These are phyloP conservation scores for Harpalus rufipes DNA, from an alignment of 2,888 invertebrate genomes.

Conservation along the genomic window DNA sequence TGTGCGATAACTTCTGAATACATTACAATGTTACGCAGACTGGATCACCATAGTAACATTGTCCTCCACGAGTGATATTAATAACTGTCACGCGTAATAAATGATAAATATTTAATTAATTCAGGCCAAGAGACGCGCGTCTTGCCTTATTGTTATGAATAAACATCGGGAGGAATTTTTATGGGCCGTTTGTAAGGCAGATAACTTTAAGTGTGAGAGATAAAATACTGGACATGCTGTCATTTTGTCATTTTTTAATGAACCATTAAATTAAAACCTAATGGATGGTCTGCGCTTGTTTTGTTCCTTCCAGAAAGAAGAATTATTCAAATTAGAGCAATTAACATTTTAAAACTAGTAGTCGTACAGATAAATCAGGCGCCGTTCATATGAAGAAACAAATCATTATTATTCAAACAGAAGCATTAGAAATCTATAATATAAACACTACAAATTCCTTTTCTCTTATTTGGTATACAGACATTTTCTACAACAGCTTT, in stretches of 20 bases:
- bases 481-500: too few species aligned
- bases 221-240: conserved; percentile 41
- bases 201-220: conserved; percentile 46
- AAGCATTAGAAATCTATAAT: too few species aligned
- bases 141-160: conserved; percentile 50
- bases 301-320: conserved; percentile 20
- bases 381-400: too few species aligned
- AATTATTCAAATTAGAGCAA: conserved; percentile 32
- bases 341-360: conserved; percentile 10
- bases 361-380: background rate
- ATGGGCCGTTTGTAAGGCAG: conserved; percentile 10
- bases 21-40: background rate
- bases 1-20: conserved; percentile 20
- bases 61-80: conserved; percentile 18
- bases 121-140: background rate
- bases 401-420: too few species aligned
- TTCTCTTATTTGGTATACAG: too few species aligned
- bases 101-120: conserved; percentile 53
- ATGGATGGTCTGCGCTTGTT: conserved; percentile 15
- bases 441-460: too few species aligned
- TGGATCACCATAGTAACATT: conserved; percentile 12
- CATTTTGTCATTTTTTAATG: conserved; percentile 49
- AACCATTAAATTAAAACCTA: conserved; percentile 41
- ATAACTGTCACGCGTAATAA: conserved; percentile 48
- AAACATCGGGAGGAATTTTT: conserved; percentile 41